Conservation (phyloP, 2,113 vertebrate species). For the Onychostoma macrolepis region DNA sequence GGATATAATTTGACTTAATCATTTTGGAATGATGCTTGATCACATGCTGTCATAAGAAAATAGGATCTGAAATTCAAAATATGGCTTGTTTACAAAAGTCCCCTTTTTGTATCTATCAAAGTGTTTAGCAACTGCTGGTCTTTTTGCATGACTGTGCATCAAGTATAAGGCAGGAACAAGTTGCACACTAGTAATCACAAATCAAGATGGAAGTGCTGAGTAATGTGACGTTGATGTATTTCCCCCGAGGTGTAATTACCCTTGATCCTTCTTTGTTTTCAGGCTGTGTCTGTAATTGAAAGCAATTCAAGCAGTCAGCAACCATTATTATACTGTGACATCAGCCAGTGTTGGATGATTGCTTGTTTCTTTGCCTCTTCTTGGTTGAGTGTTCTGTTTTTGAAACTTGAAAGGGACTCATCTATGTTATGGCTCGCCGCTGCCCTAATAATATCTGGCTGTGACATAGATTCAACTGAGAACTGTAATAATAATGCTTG, state of each 20-base stretch:
- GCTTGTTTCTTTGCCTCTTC: conserved; percentile 28
- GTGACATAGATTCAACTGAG: conserved; percentile 9
- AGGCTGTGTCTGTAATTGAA: conserved; percentile 50
- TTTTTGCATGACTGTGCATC: conserved; percentile 8
- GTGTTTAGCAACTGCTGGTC: not conserved
- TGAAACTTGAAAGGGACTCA: conserved; percentile 41
- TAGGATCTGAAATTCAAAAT: not conserved
- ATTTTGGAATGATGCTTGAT: conserved; percentile 1
- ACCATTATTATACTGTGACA: conserved; percentile 23
- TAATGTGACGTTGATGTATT: conserved; percentile 44
- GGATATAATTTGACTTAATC: conserved; percentile 6
- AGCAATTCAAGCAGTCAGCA: conserved; percentile 53
- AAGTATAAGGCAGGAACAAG: not conserved
- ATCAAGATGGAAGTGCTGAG: conserved; percentile 28
- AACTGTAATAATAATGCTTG: conserved; percentile 34
- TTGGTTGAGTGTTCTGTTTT: conserved; percentile 45
- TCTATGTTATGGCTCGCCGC: conserved; percentile 15
- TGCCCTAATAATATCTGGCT: conserved; percentile 6
- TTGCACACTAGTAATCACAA: conserved; percentile 17
- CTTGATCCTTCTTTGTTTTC: conserved; percentile 42
- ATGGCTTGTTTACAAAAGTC: not conserved
- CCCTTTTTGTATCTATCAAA: not conserved
- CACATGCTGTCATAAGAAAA: not conserved
- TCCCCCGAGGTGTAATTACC: conserved; percentile 46
- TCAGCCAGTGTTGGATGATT: conserved; percentile 28